These are phyloP conservation scores for Ranitomeya imitator DNA, from an alignment of 2,113 vertebrate genomes.

Conservation along the genomic window DNA sequence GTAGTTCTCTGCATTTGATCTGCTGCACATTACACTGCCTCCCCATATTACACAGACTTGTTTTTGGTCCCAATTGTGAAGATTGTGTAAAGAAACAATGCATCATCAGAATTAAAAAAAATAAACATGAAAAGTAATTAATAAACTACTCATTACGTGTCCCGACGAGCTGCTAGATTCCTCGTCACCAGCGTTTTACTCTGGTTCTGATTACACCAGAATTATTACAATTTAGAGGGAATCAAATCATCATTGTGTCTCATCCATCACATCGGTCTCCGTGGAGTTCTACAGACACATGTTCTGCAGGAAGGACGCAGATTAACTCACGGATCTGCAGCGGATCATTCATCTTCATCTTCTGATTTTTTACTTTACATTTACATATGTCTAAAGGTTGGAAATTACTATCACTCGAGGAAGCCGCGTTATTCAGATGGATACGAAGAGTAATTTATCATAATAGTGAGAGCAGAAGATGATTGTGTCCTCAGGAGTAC, in stretches of 20 bases:
- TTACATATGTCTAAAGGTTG: constrained; percentile 11
- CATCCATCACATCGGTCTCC: constrained; percentile 59
- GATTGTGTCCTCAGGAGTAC: neutral
- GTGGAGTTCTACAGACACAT: constrained; percentile 38
- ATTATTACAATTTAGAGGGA: constrained; percentile 63
- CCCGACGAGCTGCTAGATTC: constrained; percentile 1
- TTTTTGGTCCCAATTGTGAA: neutral
- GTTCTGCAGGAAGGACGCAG: neutral
- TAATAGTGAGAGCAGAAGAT: neutral
- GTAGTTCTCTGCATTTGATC: neutral
- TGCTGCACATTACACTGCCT: neutral
- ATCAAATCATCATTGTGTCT: constrained; percentile 58
- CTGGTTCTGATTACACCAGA: constrained; percentile 63
- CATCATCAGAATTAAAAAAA: neutral
- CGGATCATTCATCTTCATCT: constrained; percentile 46
- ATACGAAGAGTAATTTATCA: neutral
- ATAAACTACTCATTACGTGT: neutral
- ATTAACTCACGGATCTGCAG: constrained; percentile 5
- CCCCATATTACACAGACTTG: neutral
- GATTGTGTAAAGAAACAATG: neutral
- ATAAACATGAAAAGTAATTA: neutral
- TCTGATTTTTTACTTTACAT: constrained; percentile 22
- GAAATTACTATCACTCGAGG: constrained; percentile 9
- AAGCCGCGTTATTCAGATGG: neutral
- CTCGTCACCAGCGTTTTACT: constrained; percentile 60